phyloP scores from a whole-genome alignment of 2,888 invertebrate genomes.

The Pristionchus exspectatus region DNA sequence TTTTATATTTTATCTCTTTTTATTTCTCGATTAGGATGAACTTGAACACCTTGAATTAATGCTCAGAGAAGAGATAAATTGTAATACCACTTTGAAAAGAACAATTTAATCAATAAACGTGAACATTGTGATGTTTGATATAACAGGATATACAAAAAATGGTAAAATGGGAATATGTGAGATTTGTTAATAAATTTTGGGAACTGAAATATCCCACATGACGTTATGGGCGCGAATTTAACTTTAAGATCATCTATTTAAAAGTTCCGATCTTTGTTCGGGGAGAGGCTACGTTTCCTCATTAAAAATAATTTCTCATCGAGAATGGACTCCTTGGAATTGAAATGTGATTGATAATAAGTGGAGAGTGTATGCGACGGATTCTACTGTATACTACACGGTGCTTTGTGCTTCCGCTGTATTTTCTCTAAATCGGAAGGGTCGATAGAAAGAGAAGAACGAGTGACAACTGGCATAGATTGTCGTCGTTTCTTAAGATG shows the following conservation, averaged over 20 bases:
- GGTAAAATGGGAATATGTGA: too few species aligned
- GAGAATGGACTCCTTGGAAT: not conserved
- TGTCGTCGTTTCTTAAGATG: conserved; percentile 50
- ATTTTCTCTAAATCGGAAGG: conserved; percentile 20
- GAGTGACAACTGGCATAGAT: conserved; percentile 45
- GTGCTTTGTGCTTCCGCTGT: conserved; percentile 12
- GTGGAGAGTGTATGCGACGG: not conserved
- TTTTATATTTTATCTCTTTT: not conserved
- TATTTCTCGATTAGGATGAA: not conserved
- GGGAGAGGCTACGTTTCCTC: too few species aligned
- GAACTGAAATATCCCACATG: too few species aligned
- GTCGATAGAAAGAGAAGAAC: not conserved
- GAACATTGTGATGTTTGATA: too few species aligned
- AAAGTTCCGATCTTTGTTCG: too few species aligned
- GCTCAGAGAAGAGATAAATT: not conserved
- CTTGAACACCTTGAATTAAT: not conserved
- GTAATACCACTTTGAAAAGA: too few species aligned
- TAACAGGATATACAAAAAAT: too few species aligned
- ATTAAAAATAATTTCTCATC: too few species aligned
- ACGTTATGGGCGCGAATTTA: too few species aligned
- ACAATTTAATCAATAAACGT: too few species aligned
- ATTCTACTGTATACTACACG: conserved; percentile 27
- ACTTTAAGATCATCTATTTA: too few species aligned
- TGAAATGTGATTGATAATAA: not conserved
- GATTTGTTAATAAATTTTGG: too few species aligned